These are phyloP conservation scores for Drosophila nr. perissopoda DNA, from an alignment of 2,888 invertebrate species.

Conservation along the genomic window DNA sequence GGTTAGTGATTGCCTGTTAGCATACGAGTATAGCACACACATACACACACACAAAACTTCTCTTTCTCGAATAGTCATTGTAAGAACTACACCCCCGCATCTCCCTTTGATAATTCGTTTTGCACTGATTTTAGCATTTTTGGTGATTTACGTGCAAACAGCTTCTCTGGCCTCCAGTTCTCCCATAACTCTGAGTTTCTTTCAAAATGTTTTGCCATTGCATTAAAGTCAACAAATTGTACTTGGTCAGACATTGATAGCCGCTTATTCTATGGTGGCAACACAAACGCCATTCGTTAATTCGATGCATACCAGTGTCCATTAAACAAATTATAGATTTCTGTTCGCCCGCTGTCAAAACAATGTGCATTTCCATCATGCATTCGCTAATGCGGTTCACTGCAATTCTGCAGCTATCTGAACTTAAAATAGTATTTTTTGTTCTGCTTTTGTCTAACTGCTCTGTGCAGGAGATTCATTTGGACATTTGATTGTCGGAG, in stretches of 20 bases:
- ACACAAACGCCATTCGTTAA: background rate
- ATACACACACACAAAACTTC: slow-evolving; percentile 4
- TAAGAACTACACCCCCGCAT: background rate
- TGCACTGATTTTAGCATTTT: slow-evolving; percentile 51
- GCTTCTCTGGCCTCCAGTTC: background rate
- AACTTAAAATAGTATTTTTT: background rate
- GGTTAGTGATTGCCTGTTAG: slow-evolving; percentile 68
- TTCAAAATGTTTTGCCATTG: slow-evolving; percentile 33
- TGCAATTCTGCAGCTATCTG: slow-evolving; percentile 10
- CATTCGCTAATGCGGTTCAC: slow-evolving; percentile 13
- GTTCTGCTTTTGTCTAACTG: slow-evolving; percentile 3
- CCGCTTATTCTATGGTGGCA: background rate
- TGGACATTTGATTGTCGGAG: slow-evolving; percentile 12
- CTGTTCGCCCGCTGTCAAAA: slow-evolving; percentile 25
- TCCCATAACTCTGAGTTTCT: slow-evolving; percentile 33
- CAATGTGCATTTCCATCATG: slow-evolving; percentile 9
- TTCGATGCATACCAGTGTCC: slow-evolving; percentile 13
- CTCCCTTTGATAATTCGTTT: slow-evolving; percentile 56
- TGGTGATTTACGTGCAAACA: slow-evolving; percentile 49
- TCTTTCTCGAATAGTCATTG: slow-evolving; percentile 5
- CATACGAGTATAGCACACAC: slow-evolving; percentile 29
- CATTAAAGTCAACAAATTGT: slow-evolving; percentile 31
- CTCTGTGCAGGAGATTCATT: slow-evolving; percentile 1
- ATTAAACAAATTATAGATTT: slow-evolving; percentile 34
- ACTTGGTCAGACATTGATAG: slow-evolving; percentile 31